These are phyloP conservation scores for Thera obeliscata DNA, from an alignment of 2,888 invertebrate genomes.

Conservation along the genomic window DNA sequence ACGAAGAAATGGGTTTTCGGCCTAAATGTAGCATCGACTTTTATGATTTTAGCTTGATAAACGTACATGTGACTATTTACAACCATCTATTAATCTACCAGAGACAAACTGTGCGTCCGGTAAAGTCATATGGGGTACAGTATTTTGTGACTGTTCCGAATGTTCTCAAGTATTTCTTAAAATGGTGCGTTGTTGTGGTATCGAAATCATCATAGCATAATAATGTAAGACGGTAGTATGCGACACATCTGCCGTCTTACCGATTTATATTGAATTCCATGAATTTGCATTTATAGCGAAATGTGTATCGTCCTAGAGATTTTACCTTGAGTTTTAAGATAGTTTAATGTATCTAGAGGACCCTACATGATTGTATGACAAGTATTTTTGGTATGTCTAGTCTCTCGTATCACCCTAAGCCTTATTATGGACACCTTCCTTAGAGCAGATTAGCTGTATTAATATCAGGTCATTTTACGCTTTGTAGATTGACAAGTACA, in stretches of 20 bases:
- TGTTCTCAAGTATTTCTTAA: slow-evolving; percentile 33
- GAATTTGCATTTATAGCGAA: slow-evolving; percentile 85
- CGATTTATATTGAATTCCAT: slow-evolving; percentile 81
- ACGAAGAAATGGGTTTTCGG: slow-evolving; percentile 39
- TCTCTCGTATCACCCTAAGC: slow-evolving; percentile 67
- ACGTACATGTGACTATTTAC: slow-evolving; percentile 33
- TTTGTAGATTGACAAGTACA: slow-evolving; percentile 77
- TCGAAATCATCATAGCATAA: slow-evolving; percentile 79
- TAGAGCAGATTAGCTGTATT: slow-evolving; percentile 61
- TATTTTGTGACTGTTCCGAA: neutral
- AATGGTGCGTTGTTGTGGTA: slow-evolving; percentile 57
- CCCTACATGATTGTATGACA: slow-evolving; percentile 66
- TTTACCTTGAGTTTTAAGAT: slow-evolving; percentile 80
- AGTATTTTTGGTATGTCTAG: slow-evolving; percentile 79
- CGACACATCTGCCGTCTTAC: slow-evolving; percentile 62
- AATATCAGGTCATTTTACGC: slow-evolving; percentile 62
- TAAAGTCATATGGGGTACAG: slow-evolving; percentile 14
- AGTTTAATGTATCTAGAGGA: slow-evolving; percentile 69
- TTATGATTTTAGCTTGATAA: slow-evolving; percentile 38
- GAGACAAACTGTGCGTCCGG: slow-evolving; percentile 21
- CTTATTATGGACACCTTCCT: slow-evolving; percentile 60
- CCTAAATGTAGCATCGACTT: slow-evolving; percentile 50
- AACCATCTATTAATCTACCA: slow-evolving; percentile 38
- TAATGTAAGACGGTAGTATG: slow-evolving; percentile 69
- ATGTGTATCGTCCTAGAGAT: slow-evolving; percentile 83